phyloP scores from a whole-genome alignment of 2,113 vertebrate genomes.

The Zosterops hypoxanthus region DNA sequence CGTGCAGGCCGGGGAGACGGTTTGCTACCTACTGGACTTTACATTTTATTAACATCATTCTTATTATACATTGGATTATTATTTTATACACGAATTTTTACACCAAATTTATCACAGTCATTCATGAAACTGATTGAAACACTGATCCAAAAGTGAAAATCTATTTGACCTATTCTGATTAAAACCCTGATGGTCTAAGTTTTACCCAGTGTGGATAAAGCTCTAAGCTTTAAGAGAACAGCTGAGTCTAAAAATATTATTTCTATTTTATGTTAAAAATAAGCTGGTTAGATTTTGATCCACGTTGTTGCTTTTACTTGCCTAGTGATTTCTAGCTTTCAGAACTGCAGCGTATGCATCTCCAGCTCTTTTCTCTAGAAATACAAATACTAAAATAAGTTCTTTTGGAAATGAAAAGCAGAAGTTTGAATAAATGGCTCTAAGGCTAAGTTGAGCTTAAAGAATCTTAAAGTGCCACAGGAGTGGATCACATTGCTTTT shows the following conservation, averaged over 20 bases:
- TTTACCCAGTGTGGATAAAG: neutral
- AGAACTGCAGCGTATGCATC: neutral
- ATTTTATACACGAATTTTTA: no score
- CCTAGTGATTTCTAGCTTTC: neutral
- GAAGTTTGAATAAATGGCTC: neutral
- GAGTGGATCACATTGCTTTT: neutral
- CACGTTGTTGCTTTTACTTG: neutral
- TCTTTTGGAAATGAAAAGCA: neutral
- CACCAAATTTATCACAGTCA: no score
- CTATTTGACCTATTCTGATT: neutral
- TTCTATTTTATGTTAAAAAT: neutral
- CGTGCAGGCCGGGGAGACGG: no score
- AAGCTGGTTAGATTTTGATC: neutral
- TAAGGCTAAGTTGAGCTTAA: neutral
- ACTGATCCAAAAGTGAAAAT: neutral
- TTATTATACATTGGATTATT: no score
- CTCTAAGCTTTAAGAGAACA: neutral
- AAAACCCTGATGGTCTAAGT: neutral
- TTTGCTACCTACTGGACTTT: no score
- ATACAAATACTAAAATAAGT: neutral
- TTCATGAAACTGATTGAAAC: neutral
- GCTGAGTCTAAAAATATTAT: neutral
- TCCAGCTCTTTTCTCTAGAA: neutral
- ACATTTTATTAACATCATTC: no score
- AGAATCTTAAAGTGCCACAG: neutral